These are phyloP conservation scores for Acanthococcus lagerstroemiae DNA, from an alignment of 2,888 invertebrate genomes.

Conservation along the genomic window DNA sequence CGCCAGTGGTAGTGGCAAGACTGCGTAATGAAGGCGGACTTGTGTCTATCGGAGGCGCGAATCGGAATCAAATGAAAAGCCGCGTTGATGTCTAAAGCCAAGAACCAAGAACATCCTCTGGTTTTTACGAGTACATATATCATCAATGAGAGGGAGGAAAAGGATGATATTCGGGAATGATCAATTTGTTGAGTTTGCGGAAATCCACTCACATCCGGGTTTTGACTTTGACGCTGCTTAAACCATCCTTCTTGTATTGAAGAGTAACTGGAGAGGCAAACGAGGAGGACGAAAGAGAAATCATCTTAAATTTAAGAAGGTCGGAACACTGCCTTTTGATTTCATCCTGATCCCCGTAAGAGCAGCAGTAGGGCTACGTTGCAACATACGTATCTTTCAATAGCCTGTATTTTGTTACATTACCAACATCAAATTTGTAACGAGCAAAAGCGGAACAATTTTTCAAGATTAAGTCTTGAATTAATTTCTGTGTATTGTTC, in stretches of 20 bases:
- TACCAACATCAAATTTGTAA: neutral
- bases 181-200: neutral
- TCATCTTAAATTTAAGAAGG: neutral
- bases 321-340: neutral
- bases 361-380: neutral
- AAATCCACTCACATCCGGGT: neutral
- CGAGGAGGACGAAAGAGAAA: neutral
- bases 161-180: neutral
- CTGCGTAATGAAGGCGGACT: neutral
- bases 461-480: neutral
- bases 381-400: neutral
- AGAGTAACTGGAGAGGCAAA: neutral
- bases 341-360: neutral
- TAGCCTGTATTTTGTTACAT: neutral
- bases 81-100: neutral
- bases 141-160: no score
- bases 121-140: no score
- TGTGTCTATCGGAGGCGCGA: neutral
- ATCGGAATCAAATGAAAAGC: neutral
- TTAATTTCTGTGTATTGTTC: neutral
- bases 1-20: neutral
- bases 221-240: neutral
- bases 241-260: neutral
- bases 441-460: neutral
- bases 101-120: neutral